Evolutionary conservation across 2,888 invertebrate genomes (phyloP).

Genomic region (Lysandra coridon): DNA sequence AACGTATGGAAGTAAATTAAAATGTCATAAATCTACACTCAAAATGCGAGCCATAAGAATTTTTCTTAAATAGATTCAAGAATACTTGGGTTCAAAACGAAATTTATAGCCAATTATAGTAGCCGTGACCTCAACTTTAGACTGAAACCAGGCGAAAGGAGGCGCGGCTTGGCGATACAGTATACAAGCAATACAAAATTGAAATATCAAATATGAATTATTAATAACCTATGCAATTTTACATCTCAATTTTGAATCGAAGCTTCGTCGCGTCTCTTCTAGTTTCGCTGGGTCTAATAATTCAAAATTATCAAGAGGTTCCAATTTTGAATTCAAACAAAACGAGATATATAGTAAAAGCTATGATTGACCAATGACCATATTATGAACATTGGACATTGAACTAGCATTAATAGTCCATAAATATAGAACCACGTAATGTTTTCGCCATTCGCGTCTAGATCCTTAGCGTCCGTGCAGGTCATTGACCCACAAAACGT

Average conservation of each 20-base stretch:
- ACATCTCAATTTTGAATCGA: background rate
- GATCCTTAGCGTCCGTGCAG: background rate
- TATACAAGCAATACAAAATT: too few relatives aligned
- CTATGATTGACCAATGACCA: background rate
- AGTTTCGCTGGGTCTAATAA: background rate
- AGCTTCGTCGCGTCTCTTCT: background rate
- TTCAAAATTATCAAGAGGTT: too few relatives aligned
- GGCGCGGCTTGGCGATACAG: too few relatives aligned
- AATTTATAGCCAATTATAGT: background rate
- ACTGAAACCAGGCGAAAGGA: too few relatives aligned
- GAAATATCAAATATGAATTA: too few relatives aligned
- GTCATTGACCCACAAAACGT: conserved; percentile 1
- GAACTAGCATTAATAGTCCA: background rate
- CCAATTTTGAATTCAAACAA: background rate
- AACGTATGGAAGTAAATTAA: background rate
- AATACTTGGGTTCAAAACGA: background rate
- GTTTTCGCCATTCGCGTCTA: background rate
- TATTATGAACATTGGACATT: background rate
- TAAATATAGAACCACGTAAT: background rate
- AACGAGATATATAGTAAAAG: background rate
- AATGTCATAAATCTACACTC: background rate
- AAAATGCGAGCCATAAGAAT: background rate
- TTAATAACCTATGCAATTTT: background rate
- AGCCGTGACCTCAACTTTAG: background rate
- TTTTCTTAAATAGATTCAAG: background rate